phyloP scores from a whole-genome alignment of 2,113 vertebrate species.

The Aegypius monachus region DNA sequence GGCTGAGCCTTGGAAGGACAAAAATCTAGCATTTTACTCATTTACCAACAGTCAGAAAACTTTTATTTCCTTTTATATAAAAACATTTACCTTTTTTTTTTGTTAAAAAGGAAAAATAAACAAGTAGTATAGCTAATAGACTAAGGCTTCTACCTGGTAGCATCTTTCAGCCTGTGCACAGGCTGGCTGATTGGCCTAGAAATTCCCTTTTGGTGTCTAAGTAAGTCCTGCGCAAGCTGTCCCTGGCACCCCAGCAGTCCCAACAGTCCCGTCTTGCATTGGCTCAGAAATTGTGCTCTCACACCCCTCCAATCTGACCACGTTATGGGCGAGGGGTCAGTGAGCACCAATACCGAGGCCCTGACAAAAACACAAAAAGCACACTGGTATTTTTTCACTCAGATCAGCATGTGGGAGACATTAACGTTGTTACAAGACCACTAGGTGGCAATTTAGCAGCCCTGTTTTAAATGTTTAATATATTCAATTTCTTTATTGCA shows the following conservation, averaged over 20 bases:
- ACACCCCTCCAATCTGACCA: not conserved
- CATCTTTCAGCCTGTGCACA: not conserved
- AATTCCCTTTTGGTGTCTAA: not conserved
- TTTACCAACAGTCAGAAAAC: not conserved
- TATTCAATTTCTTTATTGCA: not conserved
- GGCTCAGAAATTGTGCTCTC: not conserved
- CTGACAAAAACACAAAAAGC: not conserved
- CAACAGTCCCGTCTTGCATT: rapidly evolving
- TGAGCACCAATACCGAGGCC: rapidly evolving
- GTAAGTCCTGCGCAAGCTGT: not conserved
- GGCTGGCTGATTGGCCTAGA: not conserved
- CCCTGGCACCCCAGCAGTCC: not conserved
- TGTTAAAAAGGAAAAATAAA: not conserved
- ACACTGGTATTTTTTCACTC: not conserved
- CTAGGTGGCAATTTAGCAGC: slow-evolving; percentile 63
- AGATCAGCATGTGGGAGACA: not conserved
- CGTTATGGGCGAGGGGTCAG: rapidly evolving
- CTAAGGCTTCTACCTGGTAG: not conserved
- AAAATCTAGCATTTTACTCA: not conserved
- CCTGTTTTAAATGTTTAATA: not conserved
- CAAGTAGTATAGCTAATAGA: not conserved
- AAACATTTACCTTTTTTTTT: not conserved
- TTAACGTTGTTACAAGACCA: not conserved
- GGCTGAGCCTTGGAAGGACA: not conserved
- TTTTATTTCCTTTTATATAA: not conserved